Evolutionary conservation across 2,797 vertebrate species (phyloP).

Genomic region (Darevskia nairensis): DNA sequence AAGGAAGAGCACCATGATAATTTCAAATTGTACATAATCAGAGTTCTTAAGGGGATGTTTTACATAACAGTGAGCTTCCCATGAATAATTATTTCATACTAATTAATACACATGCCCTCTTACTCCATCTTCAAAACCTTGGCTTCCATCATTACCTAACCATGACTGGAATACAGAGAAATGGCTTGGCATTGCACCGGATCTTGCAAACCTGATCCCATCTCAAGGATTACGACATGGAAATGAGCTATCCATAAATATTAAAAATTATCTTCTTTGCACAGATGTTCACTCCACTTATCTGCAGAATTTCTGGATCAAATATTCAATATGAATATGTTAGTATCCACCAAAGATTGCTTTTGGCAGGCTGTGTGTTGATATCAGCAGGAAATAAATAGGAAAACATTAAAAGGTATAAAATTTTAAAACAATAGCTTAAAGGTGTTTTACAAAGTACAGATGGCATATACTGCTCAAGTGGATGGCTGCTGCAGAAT

Average conservation of each 20-base stretch:
- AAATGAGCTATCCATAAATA: conserved; percentile 77
- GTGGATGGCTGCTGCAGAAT: conserved; percentile 71
- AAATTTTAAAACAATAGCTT: conserved; percentile 83
- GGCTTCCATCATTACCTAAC: conserved; percentile 47
- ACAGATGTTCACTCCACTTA: conserved; percentile 76
- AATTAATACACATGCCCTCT: conserved; percentile 55
- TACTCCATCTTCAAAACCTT: conserved; percentile 50
- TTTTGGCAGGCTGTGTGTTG: conserved; percentile 78
- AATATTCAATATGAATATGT: conserved; percentile 74
- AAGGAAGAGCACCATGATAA: background rate
- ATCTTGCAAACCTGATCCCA: conserved; percentile 21
- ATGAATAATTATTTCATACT: conserved; percentile 49
- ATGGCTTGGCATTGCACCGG: conserved; percentile 31
- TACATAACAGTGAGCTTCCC: conserved; percentile 28
- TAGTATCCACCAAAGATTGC: conserved; percentile 77
- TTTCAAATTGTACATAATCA: conserved; percentile 38
- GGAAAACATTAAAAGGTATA: conserved; percentile 78
- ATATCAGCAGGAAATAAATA: conserved; percentile 80
- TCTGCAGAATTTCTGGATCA: conserved; percentile 76
- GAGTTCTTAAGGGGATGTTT: conserved; percentile 17
- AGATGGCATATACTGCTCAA: conserved; percentile 74
- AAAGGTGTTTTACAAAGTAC: conserved; percentile 81
- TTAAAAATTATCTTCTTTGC: conserved; percentile 75
- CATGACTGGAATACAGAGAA: conserved; percentile 55
- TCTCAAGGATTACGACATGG: conserved; percentile 68